Evolutionary conservation across 2,888 invertebrate genomes (phyloP).

Genomic region (Hirudinaria manillensis): DNA sequence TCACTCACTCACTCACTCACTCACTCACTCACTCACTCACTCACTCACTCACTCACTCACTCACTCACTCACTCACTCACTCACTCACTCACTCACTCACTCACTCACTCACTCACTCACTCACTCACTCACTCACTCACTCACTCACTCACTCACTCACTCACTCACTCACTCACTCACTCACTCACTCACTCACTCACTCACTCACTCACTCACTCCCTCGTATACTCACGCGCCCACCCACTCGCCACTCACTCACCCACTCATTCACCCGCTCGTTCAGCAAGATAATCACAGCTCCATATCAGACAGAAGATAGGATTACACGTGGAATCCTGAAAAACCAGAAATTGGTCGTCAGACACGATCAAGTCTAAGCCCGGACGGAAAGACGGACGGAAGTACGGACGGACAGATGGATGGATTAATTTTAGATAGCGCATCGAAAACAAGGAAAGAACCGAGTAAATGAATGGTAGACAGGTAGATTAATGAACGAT

Average conservation of each 20-base stretch:
- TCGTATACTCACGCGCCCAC: neutral
- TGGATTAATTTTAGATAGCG: too few relatives aligned
- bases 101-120: slow-evolving; percentile 17
- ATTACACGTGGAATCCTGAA: too few relatives aligned
- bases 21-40: slow-evolving; percentile 4
- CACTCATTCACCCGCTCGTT: too few relatives aligned
- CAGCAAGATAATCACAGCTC: too few relatives aligned
- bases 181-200: neutral
- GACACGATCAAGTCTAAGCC: too few relatives aligned
- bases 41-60: slow-evolving; percentile 14
- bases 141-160: slow-evolving; percentile 15
- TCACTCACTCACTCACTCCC: slow-evolving; percentile 1
- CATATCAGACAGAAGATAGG: too few relatives aligned
- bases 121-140: slow-evolving; percentile 9
- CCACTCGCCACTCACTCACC: neutral
- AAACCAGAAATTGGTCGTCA: too few relatives aligned
- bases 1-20: neutral
- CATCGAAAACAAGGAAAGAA: too few relatives aligned
- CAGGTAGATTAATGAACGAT: too few relatives aligned
- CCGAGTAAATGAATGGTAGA: too few relatives aligned
- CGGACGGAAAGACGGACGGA: too few relatives aligned
- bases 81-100: neutral
- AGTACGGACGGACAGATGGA: too few relatives aligned
- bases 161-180: slow-evolving; percentile 12
- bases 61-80: slow-evolving; percentile 9